These are phyloP conservation scores for Crenichthys baileyi DNA, from an alignment of 2,797 vertebrate genomes.

Conservation along the genomic window DNA sequence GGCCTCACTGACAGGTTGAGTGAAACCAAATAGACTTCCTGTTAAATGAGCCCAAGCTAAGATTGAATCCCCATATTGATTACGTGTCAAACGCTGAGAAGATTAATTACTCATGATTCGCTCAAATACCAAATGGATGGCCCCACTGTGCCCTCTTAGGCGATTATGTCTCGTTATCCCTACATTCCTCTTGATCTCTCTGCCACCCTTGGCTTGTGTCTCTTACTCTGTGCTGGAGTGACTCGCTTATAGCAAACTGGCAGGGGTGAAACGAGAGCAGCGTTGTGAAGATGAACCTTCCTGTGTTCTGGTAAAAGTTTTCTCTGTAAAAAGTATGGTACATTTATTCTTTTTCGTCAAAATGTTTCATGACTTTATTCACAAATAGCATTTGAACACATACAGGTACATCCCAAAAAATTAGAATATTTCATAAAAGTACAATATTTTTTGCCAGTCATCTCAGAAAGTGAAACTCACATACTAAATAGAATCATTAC, in stretches of 20 bases:
- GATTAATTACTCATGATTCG: slow-evolving; percentile 77
- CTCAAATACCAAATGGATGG: slow-evolving; percentile 66
- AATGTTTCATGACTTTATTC: not conserved
- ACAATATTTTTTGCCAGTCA: too few species aligned
- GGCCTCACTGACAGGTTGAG: slow-evolving; percentile 60
- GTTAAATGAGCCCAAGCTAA: slow-evolving; percentile 71
- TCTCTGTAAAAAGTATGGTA: not conserved
- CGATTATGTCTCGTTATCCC: slow-evolving; percentile 70
- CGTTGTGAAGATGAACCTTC: not conserved
- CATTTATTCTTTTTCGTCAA: not conserved
- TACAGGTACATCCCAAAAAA: not conserved
- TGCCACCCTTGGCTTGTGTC: slow-evolving; percentile 47
- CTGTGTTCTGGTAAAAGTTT: not conserved
- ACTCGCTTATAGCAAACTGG: slow-evolving; percentile 41
- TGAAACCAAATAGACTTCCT: slow-evolving; percentile 75
- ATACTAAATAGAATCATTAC: too few species aligned
- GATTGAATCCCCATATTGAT: slow-evolving; percentile 76
- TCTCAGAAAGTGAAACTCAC: too few species aligned
- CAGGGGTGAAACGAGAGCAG: slow-evolving; percentile 23
- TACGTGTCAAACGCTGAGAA: slow-evolving; percentile 76
- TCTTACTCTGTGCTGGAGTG: slow-evolving; percentile 29
- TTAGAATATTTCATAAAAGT: too few species aligned
- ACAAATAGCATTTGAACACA: not conserved
- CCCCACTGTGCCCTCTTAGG: slow-evolving; percentile 60
- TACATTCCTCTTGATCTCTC: slow-evolving; percentile 47